phyloP scores from a whole-genome alignment of 1,140 invertebrate genomes.

The Pseudomyrmex dendroicus region DNA sequence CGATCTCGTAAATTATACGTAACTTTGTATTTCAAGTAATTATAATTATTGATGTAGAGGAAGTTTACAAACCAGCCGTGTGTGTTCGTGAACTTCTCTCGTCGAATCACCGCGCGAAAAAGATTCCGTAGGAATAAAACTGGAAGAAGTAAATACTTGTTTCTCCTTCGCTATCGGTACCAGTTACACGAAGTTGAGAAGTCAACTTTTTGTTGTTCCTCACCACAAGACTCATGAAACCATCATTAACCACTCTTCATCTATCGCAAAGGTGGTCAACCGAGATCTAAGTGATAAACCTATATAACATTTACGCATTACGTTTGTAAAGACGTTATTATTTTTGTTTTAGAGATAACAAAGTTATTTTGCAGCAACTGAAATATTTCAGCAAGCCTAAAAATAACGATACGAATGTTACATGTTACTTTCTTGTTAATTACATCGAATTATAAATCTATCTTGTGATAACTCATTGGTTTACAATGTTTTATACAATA shows the following conservation, averaged over 20 bases:
- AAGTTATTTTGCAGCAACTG: neutral
- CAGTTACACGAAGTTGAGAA: conserved; percentile 37
- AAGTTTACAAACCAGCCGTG: neutral
- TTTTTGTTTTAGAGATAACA: neutral
- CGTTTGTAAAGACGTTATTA: neutral
- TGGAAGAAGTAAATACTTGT: conserved; percentile 17
- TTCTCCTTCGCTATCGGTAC: conserved; percentile 15
- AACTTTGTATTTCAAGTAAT: too few relatives aligned
- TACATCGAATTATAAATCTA: neutral
- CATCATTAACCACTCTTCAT: conserved; percentile 33
- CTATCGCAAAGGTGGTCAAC: conserved; percentile 1
- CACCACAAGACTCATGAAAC: conserved; percentile 12
- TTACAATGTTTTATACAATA: neutral
- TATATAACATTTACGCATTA: neutral
- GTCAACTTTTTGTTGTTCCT: conserved; percentile 46
- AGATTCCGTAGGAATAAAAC: neutral
- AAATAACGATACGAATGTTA: neutral
- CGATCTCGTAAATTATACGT: neutral
- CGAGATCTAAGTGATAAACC: conserved; percentile 22
- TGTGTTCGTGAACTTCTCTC: neutral
- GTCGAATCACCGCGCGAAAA: neutral
- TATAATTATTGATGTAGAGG: neutral
- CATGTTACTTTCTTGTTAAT: too few relatives aligned
- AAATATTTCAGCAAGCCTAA: neutral
- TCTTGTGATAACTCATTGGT: too few relatives aligned